These are phyloP conservation scores for silkworm (Bombyx mori) DNA, from an alignment of 1,140 invertebrate genomes.

Conservation along the genomic window DNA sequence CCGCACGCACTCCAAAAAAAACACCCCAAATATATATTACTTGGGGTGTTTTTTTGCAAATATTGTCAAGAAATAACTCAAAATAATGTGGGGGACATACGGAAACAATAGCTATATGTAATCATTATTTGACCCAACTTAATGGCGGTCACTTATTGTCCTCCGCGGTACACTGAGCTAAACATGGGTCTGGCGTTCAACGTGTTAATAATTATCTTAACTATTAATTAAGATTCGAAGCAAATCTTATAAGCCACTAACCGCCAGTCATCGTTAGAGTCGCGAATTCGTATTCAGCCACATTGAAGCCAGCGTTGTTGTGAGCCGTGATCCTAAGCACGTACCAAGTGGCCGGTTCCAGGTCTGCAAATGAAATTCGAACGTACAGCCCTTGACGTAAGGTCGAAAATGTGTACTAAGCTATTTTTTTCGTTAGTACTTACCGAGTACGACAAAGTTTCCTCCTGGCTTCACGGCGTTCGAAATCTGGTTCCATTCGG, in stretches of 20 bases:
- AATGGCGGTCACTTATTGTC: too few species aligned
- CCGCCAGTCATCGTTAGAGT: slow-evolving; percentile 95
- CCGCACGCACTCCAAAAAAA: too few species aligned
- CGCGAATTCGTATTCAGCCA: slow-evolving; percentile 94
- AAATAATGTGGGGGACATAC: too few species aligned
- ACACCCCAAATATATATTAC: too few species aligned
- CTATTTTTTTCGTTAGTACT: slow-evolving; percentile 8
- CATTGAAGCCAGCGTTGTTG: slow-evolving; percentile 95
- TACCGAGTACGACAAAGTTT: slow-evolving; percentile 87
- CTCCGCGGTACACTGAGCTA: too few species aligned
- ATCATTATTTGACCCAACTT: too few species aligned
- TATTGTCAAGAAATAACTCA: too few species aligned
- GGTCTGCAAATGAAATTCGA: slow-evolving; percentile 67
- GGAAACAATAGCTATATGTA: too few species aligned
- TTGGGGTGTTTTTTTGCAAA: too few species aligned
- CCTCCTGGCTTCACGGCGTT: slow-evolving; percentile 92
- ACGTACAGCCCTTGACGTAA: too few species aligned
- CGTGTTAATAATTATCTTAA: neutral
- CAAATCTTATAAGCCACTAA: slow-evolving; percentile 56
- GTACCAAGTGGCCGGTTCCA: slow-evolving; percentile 95
- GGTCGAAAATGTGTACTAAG: too few species aligned
- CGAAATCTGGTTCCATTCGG: slow-evolving; percentile 94
- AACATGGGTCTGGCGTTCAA: neutral
- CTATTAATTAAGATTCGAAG: neutral
- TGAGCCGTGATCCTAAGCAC: slow-evolving; percentile 92